Conservation (phyloP, 2,888 invertebrate species). For the Acrobasis repandana region DNA sequence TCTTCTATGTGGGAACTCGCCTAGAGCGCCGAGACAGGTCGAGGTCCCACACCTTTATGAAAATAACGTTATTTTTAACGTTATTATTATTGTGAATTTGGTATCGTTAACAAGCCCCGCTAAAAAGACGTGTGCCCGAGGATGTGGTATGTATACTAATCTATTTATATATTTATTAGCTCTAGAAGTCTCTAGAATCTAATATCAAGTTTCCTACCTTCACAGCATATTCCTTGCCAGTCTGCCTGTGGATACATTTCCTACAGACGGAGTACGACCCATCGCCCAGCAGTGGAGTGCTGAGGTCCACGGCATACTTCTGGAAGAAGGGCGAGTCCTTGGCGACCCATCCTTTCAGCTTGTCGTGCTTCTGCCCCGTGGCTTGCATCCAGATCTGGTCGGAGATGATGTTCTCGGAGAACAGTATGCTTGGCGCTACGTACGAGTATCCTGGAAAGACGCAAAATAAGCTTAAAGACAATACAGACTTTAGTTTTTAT, state of each 20-base stretch:
- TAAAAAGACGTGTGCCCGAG: no score
- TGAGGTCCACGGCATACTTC: conserved; percentile 87
- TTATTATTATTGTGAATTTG: no score
- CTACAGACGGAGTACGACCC: conserved; percentile 95
- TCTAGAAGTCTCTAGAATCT: not conserved
- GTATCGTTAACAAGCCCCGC: no score
- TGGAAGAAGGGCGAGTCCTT: conserved; percentile 94
- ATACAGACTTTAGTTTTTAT: not conserved
- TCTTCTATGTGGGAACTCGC: no score
- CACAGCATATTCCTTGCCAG: conserved; percentile 91
- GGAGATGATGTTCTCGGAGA: conserved; percentile 90
- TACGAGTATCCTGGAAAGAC: conserved; percentile 93
- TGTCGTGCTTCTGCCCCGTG: conserved; percentile 69
- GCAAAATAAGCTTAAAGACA: conserved; percentile 16
- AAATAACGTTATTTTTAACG: no score
- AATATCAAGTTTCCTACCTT: conserved; percentile 84
- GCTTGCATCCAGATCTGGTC: conserved; percentile 86
- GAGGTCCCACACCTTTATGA: no score
- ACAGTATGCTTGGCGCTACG: conserved; percentile 95
- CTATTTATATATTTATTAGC: no score
- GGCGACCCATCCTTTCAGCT: conserved; percentile 81
- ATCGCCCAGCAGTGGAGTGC: conserved; percentile 89
- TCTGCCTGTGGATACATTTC: conserved; percentile 88
- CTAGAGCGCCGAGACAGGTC: no score
- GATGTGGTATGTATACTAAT: no score